Evolutionary conservation across 1,140 invertebrate species (phyloP).

Genomic region (Sitodiplosis mosellana): DNA sequence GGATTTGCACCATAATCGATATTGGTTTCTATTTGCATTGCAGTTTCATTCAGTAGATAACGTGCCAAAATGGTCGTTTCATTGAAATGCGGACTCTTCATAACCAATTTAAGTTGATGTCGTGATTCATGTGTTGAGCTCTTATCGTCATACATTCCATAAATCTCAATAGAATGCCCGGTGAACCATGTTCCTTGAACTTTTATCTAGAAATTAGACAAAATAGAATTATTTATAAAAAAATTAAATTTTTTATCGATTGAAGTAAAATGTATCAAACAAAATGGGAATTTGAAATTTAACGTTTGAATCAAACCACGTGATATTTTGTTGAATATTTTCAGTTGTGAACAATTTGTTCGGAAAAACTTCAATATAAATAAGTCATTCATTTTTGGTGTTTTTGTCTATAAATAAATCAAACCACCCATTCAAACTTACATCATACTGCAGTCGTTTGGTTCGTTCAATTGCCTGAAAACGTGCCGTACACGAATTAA

Average conservation of each 20-base stretch:
- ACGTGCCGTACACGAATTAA: constrained; percentile 35
- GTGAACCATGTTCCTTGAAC: constrained; percentile 58
- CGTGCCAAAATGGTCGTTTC: constrained; percentile 40
- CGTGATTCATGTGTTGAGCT: constrained; percentile 37
- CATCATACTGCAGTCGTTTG: constrained; percentile 35
- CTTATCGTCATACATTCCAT: constrained; percentile 49
- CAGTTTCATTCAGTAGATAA: constrained; percentile 28
- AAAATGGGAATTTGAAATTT: no score
- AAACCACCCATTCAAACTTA: not conserved
- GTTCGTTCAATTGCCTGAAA: constrained; percentile 32
- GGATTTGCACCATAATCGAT: constrained; percentile 19
- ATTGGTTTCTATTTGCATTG: constrained; percentile 16
- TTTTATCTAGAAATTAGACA: constrained; percentile 31
- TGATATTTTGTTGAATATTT: no score
- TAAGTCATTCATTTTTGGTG: no score
- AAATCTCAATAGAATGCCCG: constrained; percentile 44
- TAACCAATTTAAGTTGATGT: constrained; percentile 44
- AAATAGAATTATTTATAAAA: no score
- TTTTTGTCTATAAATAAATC: no score
- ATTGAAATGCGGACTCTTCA: constrained; percentile 48
- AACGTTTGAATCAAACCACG: no score
- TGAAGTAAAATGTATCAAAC: no score
- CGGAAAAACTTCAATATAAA: no score
- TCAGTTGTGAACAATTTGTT: no score
- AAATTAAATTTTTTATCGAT: no score